Evolutionary conservation across 1,140 invertebrate genomes (phyloP), one percentile per base, ranked within the genome.

Genomic region (Anagrus nilaparvatae): DNA sequence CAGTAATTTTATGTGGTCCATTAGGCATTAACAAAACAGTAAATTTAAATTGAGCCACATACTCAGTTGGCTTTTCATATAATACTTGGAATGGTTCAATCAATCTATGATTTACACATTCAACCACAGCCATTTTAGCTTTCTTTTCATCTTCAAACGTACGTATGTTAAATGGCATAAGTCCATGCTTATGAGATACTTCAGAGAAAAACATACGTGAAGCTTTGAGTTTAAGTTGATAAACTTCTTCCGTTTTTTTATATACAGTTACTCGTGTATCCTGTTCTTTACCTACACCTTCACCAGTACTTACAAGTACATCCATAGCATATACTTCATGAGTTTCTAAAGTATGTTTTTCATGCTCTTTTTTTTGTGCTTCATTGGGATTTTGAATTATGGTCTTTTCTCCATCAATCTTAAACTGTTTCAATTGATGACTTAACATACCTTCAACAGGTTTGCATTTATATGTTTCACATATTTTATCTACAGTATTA

Each of bases 401-500:
- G 13, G 93, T 94, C 71, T 99, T 99, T 53, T 97, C 94, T 17
- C 95, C 96, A 71, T 99, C 93, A 62, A 97, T 96, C 65, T 89
- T 86, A 65, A 91, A 89, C 63, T 95, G 90, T 59, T 94, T 92
- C 33, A 99, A 70, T 61, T 98, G 91, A 67, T 99, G 94, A 52
- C 94, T 98, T 19, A 99, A 72, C 94, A 99, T 98, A 39, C 96
- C 92, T 71, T 99, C 95, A 41, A 99, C 83, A 17, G 96, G 94
- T 69, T 97, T 99, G 67, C 94, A 97, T 52, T 93, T 88, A 67
- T 79, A 99, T 19, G 82, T 76, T 54, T 90, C 84, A 47, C 88
- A 84, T 45, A 96, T 82, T 71, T 95, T 95, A 64, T 93, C 87
- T 35, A 99, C 87, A 29, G 81, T 82, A 57, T 91, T 85, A 37